Percentiles rank a stretch among this genome's conserved stretches.
Evolutionary conservation across 2,113 vertebrate genomes (phyloP).

Genomic region (Gallinago paraguaiae): DNA sequence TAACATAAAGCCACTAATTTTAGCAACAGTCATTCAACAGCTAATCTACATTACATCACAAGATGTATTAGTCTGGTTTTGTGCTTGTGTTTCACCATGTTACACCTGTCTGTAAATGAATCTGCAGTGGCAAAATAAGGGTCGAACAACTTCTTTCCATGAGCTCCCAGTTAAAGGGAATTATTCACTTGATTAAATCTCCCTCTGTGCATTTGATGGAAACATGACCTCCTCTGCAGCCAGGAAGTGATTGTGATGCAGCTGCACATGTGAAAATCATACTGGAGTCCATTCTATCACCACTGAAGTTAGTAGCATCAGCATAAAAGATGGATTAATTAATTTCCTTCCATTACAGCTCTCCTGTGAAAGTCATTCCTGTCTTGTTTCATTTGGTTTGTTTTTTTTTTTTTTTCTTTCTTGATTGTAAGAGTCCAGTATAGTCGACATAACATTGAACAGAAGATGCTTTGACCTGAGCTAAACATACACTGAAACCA

Average conservation of each 20-base stretch:
- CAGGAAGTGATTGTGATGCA: not conserved
- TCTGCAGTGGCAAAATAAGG: not conserved
- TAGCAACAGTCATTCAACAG: not conserved
- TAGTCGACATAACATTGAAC: fast-evolving
- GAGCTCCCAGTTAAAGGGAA: not conserved
- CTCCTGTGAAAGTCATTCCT: not conserved
- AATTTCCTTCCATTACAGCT: not conserved
- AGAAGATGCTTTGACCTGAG: not conserved
- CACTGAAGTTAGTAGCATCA: not conserved
- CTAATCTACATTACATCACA: not conserved
- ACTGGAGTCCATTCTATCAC: not conserved
- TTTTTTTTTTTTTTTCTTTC: not conserved
- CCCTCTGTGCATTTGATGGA: not conserved
- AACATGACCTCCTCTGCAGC: not conserved
- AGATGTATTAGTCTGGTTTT: not conserved
- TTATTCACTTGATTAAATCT: not conserved
- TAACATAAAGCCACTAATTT: not conserved
- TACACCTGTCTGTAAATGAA: not conserved
- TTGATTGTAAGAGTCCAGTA: not conserved
- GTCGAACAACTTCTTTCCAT: not conserved
- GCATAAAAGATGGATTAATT: not conserved
- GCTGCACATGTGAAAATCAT: not conserved
- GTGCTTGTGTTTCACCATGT: not conserved
- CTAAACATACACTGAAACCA: not conserved
- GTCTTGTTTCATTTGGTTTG: not conserved